Evolutionary conservation across 1,140 invertebrate species (phyloP), one percentile per base, ranked within the genome.

Genomic region (Meloidogyne exigua): DNA sequence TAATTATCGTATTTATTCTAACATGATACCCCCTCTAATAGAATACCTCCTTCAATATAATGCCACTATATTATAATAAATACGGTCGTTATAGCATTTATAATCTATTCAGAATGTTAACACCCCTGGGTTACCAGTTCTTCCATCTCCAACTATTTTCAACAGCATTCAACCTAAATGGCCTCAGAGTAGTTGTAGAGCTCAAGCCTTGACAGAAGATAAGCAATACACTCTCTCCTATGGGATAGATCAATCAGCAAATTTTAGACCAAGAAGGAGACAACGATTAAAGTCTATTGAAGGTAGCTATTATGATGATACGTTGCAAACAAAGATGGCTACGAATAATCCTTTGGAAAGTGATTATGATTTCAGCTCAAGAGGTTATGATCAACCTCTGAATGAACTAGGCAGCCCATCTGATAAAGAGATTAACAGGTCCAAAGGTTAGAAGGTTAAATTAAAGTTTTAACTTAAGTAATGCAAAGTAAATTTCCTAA

Each of bases 241-340:
- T 42, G 82, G 82, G 26, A 78, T 82, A 63, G 82, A 82, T 21
- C 39, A 66, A 11, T 76, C 80, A 64, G 63, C 79, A 72, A 77
- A 76, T 39, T 49, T 72, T 28, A 62, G 71, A 69, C 7, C 36
- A 44, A 25, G 1, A 57, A 25, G 42, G 39, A 71, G 18, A 67
- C 75, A 15, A 26, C 69, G 32, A 72, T 66, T 23, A 75, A 64
- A 65, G 10, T 72, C 71, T 4, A 75, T 87, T 44, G 84, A 85
- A 67, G 85, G 87, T 23, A 82, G 82, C 12, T 87, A 86, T 62
- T 86, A 87, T 66, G 85, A 86, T 63, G 85, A 86, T 65, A 49
- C 9, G 4, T 15, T 49, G 3, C 44, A 44, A 44, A 44, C 82
- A 72, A 9, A 28, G 83, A 15, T 72, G 25, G 32, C 26, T 57